Evolutionary conservation across 1,140 invertebrate genomes (phyloP).

Genomic region (Megathymus violae): DNA sequence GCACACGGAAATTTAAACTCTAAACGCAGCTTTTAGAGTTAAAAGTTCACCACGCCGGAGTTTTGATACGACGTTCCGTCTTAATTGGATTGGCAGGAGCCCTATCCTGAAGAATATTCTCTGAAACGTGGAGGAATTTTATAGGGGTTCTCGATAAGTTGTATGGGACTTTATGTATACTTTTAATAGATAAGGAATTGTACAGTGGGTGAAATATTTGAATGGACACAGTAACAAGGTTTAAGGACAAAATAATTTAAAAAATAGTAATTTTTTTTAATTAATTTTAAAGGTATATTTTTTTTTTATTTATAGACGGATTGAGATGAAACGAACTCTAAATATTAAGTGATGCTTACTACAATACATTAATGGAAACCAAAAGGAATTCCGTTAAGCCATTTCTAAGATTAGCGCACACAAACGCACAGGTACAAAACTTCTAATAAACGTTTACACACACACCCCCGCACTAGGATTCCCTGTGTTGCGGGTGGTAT

Average conservation of each 20-base stretch:
- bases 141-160: slow-evolving; percentile 39
- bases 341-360: too few relatives aligned
- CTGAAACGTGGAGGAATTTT: slow-evolving; percentile 36
- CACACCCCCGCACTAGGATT: too few relatives aligned
- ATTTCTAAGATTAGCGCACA: too few relatives aligned
- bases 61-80: slow-evolving; percentile 17
- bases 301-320: too few relatives aligned
- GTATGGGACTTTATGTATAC: slow-evolving; percentile 35
- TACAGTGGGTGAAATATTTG: slow-evolving; percentile 27
- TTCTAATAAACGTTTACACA: too few relatives aligned
- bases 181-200: slow-evolving; percentile 33
- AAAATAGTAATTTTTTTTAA: background rate
- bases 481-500: too few relatives aligned
- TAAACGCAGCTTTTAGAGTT: slow-evolving; percentile 21
- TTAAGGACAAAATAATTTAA: slow-evolving; percentile 2
- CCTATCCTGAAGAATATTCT: slow-evolving; percentile 38
- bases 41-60: background rate
- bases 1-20: slow-evolving; percentile 14
- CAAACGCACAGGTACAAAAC: too few relatives aligned
- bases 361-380: too few relatives aligned
- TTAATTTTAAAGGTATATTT: too few relatives aligned
- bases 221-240: slow-evolving; percentile 5
- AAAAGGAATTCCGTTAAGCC: too few relatives aligned
- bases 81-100: slow-evolving; percentile 13
- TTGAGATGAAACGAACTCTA: too few relatives aligned